phyloP scores from a whole-genome alignment of 2,888 invertebrate genomes.

The Drosophila hamatofila region DNA sequence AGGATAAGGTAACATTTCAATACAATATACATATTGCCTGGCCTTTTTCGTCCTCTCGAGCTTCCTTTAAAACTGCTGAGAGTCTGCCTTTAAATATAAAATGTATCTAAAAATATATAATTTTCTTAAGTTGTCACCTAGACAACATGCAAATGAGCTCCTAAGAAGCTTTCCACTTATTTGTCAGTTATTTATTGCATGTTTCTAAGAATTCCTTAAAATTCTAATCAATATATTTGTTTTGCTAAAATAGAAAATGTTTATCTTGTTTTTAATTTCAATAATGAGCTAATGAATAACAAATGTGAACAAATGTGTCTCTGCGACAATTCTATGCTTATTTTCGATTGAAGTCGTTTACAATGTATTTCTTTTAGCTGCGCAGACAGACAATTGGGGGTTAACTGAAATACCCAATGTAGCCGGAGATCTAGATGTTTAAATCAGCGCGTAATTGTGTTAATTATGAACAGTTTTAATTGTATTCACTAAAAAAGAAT shows the following conservation, averaged over 20 bases:
- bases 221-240: not conserved
- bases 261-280: not conserved
- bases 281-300: not conserved
- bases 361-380: not conserved
- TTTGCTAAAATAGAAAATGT: not conserved
- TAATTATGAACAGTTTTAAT: conserved; percentile 73
- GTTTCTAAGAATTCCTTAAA: not conserved
- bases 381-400: not conserved
- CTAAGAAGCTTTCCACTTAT: conserved; percentile 20
- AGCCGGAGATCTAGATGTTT: conserved; percentile 15
- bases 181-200: not conserved
- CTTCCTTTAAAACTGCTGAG: conserved; percentile 9
- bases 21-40: conserved; percentile 1
- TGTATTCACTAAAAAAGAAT: conserved; percentile 38
- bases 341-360: not conserved
- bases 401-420: not conserved
- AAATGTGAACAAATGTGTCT: not conserved
- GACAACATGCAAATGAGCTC: conserved; percentile 20
- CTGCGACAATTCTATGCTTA: not conserved
- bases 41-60: not conserved
- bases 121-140: not conserved
- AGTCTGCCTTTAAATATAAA: conserved; percentile 6
- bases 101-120: conserved; percentile 2
- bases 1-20: conserved; percentile 7
- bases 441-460: conserved; percentile 52